A percentile compares a stretch with the other conserved stretches of the same genome.
Evolutionary conservation across 2,113 vertebrate genomes (phyloP).

Genomic region (Bos javanicus): DNA sequence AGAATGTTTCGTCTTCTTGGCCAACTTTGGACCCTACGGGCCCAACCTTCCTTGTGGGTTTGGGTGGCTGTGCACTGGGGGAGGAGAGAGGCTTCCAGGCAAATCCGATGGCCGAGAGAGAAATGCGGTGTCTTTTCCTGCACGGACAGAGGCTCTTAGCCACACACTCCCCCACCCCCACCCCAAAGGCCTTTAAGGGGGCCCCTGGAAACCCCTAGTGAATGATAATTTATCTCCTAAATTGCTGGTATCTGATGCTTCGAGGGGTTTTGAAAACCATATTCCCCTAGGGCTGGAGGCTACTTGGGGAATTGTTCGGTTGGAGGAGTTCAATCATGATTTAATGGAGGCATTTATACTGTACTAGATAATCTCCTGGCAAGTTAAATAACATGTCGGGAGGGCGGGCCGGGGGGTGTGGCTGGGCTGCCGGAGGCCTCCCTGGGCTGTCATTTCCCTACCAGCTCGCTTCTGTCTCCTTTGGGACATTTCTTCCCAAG

Average conservation of each 20-base stretch:
- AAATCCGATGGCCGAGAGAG: accelerated
- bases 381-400: constrained; percentile 61
- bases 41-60: background rate
- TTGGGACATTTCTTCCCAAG: constrained; percentile 30
- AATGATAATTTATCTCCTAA: constrained; percentile 74
- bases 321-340: constrained; percentile 65
- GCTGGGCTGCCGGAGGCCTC: constrained; percentile 39
- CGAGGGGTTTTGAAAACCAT: constrained; percentile 76
- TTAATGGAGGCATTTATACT: constrained; percentile 75
- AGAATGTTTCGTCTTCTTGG: background rate
- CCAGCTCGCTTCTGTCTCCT: constrained; percentile 66
- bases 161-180: background rate
- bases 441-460: constrained; percentile 33
- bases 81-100: background rate
- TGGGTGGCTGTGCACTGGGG: accelerated
- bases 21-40: background rate
- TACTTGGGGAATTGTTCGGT: constrained; percentile 64
- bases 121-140: accelerated
- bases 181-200: background rate
- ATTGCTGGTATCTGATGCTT: constrained; percentile 75
- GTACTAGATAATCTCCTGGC: constrained; percentile 51
- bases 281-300: constrained; percentile 63
- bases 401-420: constrained; percentile 40
- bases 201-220: constrained; percentile 68
- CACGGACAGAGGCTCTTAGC: background rate